These are phyloP conservation scores for Caracal caracal DNA, from an alignment of 2,113 vertebrate species.

Conservation along the genomic window DNA sequence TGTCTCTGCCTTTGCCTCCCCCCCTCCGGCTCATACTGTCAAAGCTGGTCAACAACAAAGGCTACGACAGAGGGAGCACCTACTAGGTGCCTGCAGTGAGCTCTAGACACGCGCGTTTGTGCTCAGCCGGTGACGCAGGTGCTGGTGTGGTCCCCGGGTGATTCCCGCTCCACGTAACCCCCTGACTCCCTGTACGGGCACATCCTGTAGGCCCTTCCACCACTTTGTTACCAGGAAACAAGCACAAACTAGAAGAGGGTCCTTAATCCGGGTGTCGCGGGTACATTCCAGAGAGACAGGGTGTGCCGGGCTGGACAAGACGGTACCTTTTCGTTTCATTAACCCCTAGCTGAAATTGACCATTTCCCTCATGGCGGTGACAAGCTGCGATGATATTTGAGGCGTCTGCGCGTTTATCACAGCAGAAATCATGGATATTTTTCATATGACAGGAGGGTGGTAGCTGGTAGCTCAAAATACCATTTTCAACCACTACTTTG, in stretches of 20 bases:
- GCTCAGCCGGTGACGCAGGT: rapidly evolving
- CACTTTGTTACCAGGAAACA: not conserved
- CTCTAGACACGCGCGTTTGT: rapidly evolving
- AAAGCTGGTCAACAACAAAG: not conserved
- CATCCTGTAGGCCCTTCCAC: rapidly evolving
- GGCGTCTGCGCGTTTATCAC: not conserved
- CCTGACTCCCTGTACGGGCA: too few species aligned
- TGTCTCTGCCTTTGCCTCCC: not conserved
- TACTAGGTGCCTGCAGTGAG: rapidly evolving
- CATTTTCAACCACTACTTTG: not conserved
- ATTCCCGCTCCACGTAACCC: too few species aligned
- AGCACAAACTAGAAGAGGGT: too few species aligned
- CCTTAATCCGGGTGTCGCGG: not conserved
- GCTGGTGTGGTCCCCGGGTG: rapidly evolving
- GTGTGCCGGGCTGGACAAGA: not conserved
- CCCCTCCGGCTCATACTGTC: not conserved
- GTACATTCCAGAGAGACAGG: too few species aligned
- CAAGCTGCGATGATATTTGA: not conserved
- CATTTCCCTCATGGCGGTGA: not conserved
- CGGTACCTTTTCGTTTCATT: not conserved
- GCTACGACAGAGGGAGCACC: not conserved
- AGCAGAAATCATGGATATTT: not conserved
- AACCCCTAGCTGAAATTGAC: not conserved
- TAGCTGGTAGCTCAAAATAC: not conserved
- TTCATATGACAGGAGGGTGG: not conserved